A percentile compares a stretch with the other conserved stretches of the same genome.
Conservation (phyloP, 2,888 invertebrate genomes). For the Dyspetes luteomarginatus region DNA sequence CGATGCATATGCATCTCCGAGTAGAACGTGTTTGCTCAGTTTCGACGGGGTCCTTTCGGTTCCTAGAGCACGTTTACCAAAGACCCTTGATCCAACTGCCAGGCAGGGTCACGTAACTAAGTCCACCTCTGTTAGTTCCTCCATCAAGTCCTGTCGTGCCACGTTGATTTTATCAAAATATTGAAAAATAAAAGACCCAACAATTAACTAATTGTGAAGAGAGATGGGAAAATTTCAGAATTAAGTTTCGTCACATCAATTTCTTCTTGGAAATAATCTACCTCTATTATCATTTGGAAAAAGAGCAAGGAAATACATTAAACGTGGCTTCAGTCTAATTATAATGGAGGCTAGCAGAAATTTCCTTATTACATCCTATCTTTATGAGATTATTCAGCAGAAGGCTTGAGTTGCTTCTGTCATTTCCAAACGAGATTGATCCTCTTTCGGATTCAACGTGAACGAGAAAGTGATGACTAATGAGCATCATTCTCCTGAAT, state of each 20-base stretch:
- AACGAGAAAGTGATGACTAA: not conserved
- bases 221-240: not conserved
- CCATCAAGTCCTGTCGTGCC: not conserved
- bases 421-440: not conserved
- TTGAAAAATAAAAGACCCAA: not conserved
- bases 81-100: not conserved
- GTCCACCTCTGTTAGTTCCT: not conserved
- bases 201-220: not conserved
- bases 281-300: not conserved
- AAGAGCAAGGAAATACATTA: too few relatives aligned
- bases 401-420: not conserved
- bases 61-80: slow-evolving; percentile 38
- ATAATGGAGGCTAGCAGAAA: not conserved
- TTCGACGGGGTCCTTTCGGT: slow-evolving; percentile 43
- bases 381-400: not conserved
- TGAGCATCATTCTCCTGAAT: not conserved
- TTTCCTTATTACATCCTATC: not conserved
- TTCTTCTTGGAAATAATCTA: not conserved
- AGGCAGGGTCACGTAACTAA: not conserved
- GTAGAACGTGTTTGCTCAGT: slow-evolving; percentile 56
- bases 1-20: slow-evolving; percentile 61
- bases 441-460: not conserved
- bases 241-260: not conserved
- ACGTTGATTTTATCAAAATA: not conserved
- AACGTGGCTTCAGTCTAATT: too few relatives aligned